Evolutionary conservation across 2,113 vertebrate species (phyloP), one percentile per base, ranked within the genome.

Genomic region (Hyperoodon ampullatus): DNA sequence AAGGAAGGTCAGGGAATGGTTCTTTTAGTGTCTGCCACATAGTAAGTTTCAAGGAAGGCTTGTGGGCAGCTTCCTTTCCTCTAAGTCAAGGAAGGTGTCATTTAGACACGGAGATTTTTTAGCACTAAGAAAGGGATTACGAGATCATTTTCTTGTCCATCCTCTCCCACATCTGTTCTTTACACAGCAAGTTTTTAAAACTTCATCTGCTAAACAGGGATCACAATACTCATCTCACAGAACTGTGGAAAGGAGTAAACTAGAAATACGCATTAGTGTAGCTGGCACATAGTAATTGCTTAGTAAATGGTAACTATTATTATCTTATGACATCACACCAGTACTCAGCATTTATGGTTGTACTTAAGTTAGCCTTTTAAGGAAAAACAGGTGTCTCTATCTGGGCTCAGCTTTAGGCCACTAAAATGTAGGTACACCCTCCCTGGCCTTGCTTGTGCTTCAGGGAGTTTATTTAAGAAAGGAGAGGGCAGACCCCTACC

Each of bases 101-200:
- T 88, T 81, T 71, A 96, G 21, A 82, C 60, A 33, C 21, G 39
- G n/a, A 72, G 47, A 68, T 30, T 83, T 74, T 74, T 91, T 94
- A 94, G 66, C 33, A 35, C 39, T 70, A 74, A 72, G 30, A 80
- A 84, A 53, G 44, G 26, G 35, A 28, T 72, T 66, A 26, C 18
- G 47, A 70, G 15, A 58, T 86, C 18, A 24, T 94, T 77, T 96
- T 85, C 66, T 50, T 26, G 28, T n/a, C 42, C 0, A 14, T 16
- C 58, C 6, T 55, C 26, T 71, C 39, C 65, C 61, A 60, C 58
- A 35, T 55, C 68, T 63, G 23, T 23, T 6, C 18, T 65, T 88
- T 24, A 66, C 18, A 55, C 24, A 10, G 53, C 35, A 70, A 63
- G 18, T 71, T 60, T 81, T 78, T 81, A 65, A n/a, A 80, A 96